phyloP scores from a whole-genome alignment of 2,888 invertebrate species.

The Leptopterna dolabrata region DNA sequence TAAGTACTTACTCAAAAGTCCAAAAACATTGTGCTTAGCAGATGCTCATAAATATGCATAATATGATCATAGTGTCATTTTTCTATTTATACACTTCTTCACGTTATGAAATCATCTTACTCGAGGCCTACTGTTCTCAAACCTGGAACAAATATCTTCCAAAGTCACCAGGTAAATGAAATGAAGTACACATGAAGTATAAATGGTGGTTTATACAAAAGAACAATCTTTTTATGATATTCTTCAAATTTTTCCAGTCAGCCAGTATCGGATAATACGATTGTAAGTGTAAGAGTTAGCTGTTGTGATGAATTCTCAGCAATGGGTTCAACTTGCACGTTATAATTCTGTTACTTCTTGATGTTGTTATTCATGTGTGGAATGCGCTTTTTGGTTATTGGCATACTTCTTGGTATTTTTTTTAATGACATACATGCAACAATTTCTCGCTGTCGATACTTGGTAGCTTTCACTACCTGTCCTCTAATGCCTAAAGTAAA shows the following conservation, averaged over 20 bases:
- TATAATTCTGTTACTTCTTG: neutral
- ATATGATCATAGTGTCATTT: too few relatives aligned
- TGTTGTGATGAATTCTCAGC: neutral
- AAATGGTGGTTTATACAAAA: neutral
- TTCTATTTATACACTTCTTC: too few relatives aligned
- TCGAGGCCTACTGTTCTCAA: neutral
- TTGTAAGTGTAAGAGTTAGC: neutral
- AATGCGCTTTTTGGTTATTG: neutral
- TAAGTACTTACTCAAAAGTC: too few relatives aligned
- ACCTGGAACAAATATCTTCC: neutral
- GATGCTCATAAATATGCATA: too few relatives aligned
- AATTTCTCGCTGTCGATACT: too few relatives aligned
- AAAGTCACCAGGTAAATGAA: conserved; percentile 1
- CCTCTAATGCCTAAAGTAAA: too few relatives aligned
- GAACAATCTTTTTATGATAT: neutral
- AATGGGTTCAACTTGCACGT: neutral
- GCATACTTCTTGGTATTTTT: neutral
- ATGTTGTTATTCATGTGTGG: neutral
- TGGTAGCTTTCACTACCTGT: too few relatives aligned
- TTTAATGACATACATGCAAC: too few relatives aligned
- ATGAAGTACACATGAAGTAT: conserved; percentile 14
- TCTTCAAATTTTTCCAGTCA: conserved; percentile 15
- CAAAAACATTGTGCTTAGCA: too few relatives aligned
- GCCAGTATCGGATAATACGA: neutral
- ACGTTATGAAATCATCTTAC: too few relatives aligned